Evolutionary conservation across 2,888 invertebrate genomes (phyloP), one percentile per base, ranked within the genome.

Genomic region (Drosophila atripex): DNA sequence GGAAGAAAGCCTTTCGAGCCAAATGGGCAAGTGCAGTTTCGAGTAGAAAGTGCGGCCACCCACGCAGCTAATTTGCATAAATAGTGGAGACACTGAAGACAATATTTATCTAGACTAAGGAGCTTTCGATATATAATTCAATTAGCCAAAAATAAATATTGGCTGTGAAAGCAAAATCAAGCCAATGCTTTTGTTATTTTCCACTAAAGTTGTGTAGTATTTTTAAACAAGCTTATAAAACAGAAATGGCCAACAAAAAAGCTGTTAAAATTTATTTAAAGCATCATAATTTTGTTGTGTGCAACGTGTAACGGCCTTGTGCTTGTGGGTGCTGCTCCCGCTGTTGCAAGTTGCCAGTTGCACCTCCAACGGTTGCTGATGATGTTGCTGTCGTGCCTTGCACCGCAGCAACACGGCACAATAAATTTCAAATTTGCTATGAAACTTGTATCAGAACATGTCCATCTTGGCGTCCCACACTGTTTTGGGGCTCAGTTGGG

Each of bases 391-490:
- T 28, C 45, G 74, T 64, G 63, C 55, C 56, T 39, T 51, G 65
- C 58, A 14, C 50, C 46, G 59, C 58, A 25, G 51, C 75, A 75
- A 68, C 78, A 80, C 60, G 76, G 51, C 59, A 69, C 72, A 80
- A 86, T 86, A 88, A 86, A 88, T 88, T 86, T 88, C 85, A 77
- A 86, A 86, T 86, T 86, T 88, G 85, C 88, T 86, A 69, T 71
- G 73, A 83, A 80, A 78, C 85, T 78, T 78, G 88, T 85, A 85
- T 85, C 85, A 88, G 84, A 85, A 85, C 80, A 76, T 85, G 85
- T 85, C 84, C 85, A 85, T 85, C 85, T 83, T 54, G 73, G 71
- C 64, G 76, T 54, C 78, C 80, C 84, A 71, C 71, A 66, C 74
- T 61, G 51, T 46, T 39, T 18, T 23, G 28, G 39, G 50, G 14